Conservation (phyloP, 2,797 vertebrate species). For the Gallinago solitaria region DNA sequence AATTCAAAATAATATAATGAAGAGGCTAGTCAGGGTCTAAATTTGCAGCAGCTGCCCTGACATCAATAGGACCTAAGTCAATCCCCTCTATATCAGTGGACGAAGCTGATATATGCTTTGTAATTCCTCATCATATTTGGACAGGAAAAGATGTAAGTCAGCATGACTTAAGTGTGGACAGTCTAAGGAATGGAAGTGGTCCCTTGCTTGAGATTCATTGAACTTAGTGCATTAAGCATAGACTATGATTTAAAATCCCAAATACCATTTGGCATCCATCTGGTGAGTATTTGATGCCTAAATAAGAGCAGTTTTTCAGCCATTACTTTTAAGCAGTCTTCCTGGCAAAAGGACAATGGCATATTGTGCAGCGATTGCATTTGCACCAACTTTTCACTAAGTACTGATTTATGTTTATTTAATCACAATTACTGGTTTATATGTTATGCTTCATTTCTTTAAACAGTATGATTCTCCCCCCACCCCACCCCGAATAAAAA, state of each 20-base stretch:
- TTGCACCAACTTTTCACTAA: conserved; percentile 48
- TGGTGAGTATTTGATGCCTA: conserved; percentile 1
- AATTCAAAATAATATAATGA: background rate
- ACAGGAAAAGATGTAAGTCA: background rate
- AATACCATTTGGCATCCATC: conserved; percentile 20
- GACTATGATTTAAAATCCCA: background rate
- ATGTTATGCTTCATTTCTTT: conserved; percentile 61
- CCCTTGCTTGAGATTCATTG: background rate
- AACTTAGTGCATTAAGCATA: background rate
- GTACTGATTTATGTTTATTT: conserved; percentile 57
- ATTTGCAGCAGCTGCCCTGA: background rate
- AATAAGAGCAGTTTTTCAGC: background rate
- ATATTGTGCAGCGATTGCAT: conserved; percentile 15
- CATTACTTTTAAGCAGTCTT: conserved; percentile 1
- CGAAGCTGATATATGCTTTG: background rate
- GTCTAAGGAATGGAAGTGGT: background rate
- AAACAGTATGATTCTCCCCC: background rate
- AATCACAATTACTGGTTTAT: conserved; percentile 43
- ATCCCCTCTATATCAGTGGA: background rate
- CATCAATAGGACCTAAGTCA: background rate
- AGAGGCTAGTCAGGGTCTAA: background rate
- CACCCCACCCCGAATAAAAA: background rate
- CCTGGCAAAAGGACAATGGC: conserved; percentile 47
- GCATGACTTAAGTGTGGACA: background rate
- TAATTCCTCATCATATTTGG: background rate